Evolutionary conservation across 2,113 vertebrate genomes (phyloP).

Genomic region (Arizona elegans): DNA sequence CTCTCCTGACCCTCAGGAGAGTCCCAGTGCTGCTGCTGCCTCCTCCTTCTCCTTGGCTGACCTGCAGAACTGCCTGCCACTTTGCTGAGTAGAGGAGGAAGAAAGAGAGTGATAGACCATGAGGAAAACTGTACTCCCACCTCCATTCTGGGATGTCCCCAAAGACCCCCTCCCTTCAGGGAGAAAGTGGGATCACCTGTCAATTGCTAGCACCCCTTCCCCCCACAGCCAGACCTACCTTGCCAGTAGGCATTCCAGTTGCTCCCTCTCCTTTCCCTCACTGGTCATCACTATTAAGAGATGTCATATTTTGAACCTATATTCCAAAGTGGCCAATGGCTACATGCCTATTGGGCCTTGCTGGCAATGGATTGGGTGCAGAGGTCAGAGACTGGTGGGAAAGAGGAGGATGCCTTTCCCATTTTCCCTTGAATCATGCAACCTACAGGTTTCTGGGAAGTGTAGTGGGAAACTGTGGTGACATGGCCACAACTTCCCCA

Average conservation of each 20-base stretch:
- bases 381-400: background rate
- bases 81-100: too few species aligned
- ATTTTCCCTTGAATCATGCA: background rate
- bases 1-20: too few species aligned
- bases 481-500: background rate
- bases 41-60: too few species aligned
- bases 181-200: background rate
- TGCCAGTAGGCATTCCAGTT: background rate
- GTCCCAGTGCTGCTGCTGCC: too few species aligned
- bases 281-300: background rate
- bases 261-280: background rate
- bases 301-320: background rate
- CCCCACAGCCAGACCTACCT: background rate
- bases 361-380: background rate
- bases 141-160: background rate
- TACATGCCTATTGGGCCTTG: background rate
- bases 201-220: background rate
- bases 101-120: too few species aligned
- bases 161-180: background rate
- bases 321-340: background rate
- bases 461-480: background rate
- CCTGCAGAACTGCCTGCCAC: too few species aligned
- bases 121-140: too few species aligned
- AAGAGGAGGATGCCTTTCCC: background rate
- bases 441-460: background rate